Evolutionary conservation across 2,797 vertebrate genomes (phyloP).

Genomic region (Leptoclinus maculatus): DNA sequence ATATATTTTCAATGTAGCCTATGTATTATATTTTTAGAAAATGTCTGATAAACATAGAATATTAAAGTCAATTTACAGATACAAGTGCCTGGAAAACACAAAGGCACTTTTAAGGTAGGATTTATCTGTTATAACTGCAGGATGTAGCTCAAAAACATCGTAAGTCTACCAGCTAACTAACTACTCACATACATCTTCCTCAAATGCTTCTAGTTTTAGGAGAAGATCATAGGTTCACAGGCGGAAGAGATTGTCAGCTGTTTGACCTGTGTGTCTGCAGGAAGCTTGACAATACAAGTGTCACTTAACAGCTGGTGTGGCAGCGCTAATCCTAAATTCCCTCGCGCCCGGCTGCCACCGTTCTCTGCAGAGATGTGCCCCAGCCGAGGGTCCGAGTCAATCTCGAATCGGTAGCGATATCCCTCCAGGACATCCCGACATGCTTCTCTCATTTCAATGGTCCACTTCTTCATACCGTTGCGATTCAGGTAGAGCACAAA

Average conservation of each 20-base stretch:
- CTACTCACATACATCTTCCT: constrained; percentile 21
- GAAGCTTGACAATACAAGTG: constrained; percentile 58
- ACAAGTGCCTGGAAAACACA: constrained; percentile 50
- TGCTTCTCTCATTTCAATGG: constrained; percentile 78
- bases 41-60: constrained; percentile 31
- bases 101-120: constrained; percentile 61
- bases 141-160: constrained; percentile 4
- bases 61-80: constrained; percentile 22
- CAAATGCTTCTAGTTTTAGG: background rate
- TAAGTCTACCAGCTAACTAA: constrained; percentile 10
- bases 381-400: constrained; percentile 84
- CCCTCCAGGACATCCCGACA: constrained; percentile 84
- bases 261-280: constrained; percentile 60
- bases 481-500: constrained; percentile 89
- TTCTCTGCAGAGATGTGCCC: constrained; percentile 62
- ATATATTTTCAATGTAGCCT: background rate
- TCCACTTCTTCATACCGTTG: constrained; percentile 85
- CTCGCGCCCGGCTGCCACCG: constrained; percentile 22
- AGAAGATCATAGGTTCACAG: constrained; percentile 40
- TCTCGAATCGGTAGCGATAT: constrained; percentile 86
- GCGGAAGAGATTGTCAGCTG: constrained; percentile 38
- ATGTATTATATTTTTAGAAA: constrained; percentile 16
- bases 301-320: constrained; percentile 72
- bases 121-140: constrained; percentile 8
- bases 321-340: constrained; percentile 35